These are phyloP conservation scores for Aplodontia rufa DNA, from an alignment of 2,113 vertebrate species.

Conservation along the genomic window DNA sequence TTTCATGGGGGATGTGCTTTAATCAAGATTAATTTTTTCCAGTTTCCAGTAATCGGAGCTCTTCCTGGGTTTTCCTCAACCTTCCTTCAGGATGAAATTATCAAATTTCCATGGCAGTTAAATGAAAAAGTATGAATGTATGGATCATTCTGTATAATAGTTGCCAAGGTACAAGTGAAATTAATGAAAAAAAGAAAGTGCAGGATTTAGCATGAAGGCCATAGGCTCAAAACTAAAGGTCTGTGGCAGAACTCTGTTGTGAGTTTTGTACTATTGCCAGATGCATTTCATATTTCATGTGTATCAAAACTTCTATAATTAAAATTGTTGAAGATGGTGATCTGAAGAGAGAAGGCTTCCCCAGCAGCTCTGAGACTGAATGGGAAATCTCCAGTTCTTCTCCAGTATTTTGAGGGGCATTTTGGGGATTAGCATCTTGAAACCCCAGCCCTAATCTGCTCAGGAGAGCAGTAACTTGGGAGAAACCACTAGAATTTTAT, in stretches of 20 bases:
- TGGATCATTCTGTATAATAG: slow-evolving; percentile 62
- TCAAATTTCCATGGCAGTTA: slow-evolving; percentile 90
- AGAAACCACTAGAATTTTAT: no score
- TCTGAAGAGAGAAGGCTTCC: no score
- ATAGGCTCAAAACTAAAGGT: slow-evolving; percentile 27
- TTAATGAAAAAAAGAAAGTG: neutral
- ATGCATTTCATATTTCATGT: slow-evolving; percentile 44
- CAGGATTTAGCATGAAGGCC: slow-evolving; percentile 40
- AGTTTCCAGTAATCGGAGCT: slow-evolving; percentile 88
- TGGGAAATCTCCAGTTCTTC: no score
- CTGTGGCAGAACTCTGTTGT: slow-evolving; percentile 22
- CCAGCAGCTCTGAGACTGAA: no score
- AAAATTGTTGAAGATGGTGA: no score
- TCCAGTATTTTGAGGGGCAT: no score
- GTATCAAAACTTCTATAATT: slow-evolving; percentile 43
- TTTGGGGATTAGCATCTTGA: no score
- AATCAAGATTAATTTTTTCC: slow-evolving; percentile 90
- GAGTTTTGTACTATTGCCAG: slow-evolving; percentile 37
- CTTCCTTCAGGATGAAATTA: slow-evolving; percentile 86
- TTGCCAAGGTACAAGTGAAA: slow-evolving; percentile 69
- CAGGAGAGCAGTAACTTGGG: no score
- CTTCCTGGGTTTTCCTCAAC: slow-evolving; percentile 85
- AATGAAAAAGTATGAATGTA: slow-evolving; percentile 69
- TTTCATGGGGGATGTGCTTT: slow-evolving; percentile 86
- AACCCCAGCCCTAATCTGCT: no score